Base-by-base conservation (phyloP, 2,113 vertebrate genomes). In the Capreolus pygargus region DNA sequence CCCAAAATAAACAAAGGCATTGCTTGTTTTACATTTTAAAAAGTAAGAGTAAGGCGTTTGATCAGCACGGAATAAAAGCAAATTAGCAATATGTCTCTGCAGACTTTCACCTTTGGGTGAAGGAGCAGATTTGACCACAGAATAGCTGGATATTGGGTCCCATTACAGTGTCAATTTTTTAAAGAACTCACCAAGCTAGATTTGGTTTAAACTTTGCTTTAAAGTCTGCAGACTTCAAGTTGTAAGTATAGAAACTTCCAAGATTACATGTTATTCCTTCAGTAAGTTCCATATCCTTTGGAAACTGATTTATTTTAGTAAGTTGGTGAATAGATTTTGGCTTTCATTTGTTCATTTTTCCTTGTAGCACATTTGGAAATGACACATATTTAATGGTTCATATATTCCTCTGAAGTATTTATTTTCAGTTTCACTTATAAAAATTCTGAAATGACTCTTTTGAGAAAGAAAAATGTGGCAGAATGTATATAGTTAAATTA, bases 131-230 rank as follows among this genome's bases (percentile, higher is more conserved):
- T 97, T 98, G 98, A 97, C 89, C 96, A 83, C 76, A 97, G 96
- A 98, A 97, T 96, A 98, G 97, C 98, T 98, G 98, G 97, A 95
- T 88, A 82, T 67, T 93, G 97, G 97, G 97, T 98, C 97, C 95
- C 54, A 90, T 98, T 98, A 97, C 97, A 98, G 54, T 84, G 30
- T 58, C 97, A 85, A 19, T 98, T 98, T 95, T 98, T 91, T 97
- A 15, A 93, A 98, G 96, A 98, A 89, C 94, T 97, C 96, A 67
- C 27, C 95, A 94, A 98, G 86, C 47, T 30, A 25, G 43, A 76
- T 97, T 98, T 96, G 97, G 91, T 97, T 97, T 97, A 7, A 1
- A 86, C 0, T 98, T 98, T 61, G 67, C 96, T 98, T 97, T 97
- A 89, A 98, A 98, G 85, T 97, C 86, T 61, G 82, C 96, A 96